These are phyloP conservation scores for Balanococcus diminutus DNA, from an alignment of 2,888 invertebrate species.

Conservation along the genomic window DNA sequence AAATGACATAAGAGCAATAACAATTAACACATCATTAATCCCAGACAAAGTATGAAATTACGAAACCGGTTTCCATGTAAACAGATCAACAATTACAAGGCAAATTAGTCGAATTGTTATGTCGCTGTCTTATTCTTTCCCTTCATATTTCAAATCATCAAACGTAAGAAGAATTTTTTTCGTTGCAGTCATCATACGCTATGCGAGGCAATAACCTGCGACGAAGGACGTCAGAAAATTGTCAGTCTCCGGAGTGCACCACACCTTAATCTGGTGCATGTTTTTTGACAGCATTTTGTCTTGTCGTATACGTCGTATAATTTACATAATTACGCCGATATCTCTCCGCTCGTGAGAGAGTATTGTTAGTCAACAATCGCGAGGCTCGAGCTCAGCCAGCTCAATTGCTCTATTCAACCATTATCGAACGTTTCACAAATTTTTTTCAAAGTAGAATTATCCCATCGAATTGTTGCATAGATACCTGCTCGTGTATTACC, in stretches of 20 bases:
- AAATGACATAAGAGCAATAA: neutral
- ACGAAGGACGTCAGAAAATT: conserved; percentile 19
- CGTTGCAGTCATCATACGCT: neutral
- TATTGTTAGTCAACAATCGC: conserved; percentile 6
- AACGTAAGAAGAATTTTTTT: neutral
- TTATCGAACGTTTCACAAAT: conserved; percentile 16
- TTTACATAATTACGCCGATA: conserved; percentile 21
- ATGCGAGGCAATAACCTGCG: conserved; percentile 14
- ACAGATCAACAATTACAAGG: neutral
- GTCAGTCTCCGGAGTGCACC: neutral
- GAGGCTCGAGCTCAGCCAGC: neutral
- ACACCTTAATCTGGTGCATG: neutral
- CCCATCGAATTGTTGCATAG: neutral
- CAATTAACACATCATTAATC: conserved; percentile 12
- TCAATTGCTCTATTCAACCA: neutral
- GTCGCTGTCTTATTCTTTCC: neutral
- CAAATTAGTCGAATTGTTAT: neutral
- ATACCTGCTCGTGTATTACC: neutral
- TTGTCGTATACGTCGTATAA: neutral
- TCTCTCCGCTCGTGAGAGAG: neutral
- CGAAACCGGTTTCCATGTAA: conserved; percentile 20
- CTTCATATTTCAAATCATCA: neutral
- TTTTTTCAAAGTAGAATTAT: neutral
- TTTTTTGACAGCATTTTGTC: conserved; percentile 20
- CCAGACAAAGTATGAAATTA: neutral